phyloP scores from a whole-genome alignment of 2,888 invertebrate genomes.

The Pogonocherus hispidulus region DNA sequence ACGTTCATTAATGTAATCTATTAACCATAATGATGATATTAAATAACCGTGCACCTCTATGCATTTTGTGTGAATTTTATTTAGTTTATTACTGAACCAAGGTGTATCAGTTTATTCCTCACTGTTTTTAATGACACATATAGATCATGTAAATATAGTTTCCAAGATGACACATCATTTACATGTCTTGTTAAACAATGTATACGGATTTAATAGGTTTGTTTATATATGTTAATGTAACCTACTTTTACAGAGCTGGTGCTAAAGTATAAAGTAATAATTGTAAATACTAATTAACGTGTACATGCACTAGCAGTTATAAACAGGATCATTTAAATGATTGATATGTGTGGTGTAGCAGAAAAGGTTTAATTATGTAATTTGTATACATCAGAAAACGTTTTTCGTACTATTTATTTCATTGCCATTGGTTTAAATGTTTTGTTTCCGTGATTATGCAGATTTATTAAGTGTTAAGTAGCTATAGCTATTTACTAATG shows the following conservation, averaged over 20 bases:
- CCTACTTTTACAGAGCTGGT: constrained; percentile 34
- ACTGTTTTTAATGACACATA: not conserved
- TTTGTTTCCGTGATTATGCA: not conserved
- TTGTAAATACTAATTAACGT: not conserved
- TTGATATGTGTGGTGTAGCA: not conserved
- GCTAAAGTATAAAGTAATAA: not conserved
- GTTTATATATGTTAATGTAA: constrained; percentile 39
- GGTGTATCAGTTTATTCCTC: no score
- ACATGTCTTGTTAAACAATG: constrained; percentile 16
- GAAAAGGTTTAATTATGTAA: not conserved
- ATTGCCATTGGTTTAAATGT: not conserved
- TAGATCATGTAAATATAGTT: not conserved
- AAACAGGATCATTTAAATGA: constrained; percentile 1
- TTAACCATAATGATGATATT: no score
- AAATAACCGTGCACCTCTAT: no score
- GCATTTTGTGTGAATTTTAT: no score
- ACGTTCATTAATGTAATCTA: no score
- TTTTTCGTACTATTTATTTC: not conserved
- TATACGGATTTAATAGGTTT: constrained; percentile 38
- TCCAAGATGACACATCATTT: not conserved
- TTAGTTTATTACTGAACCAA: no score
- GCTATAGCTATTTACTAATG: no score
- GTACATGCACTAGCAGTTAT: constrained; percentile 1
- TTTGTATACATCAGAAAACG: not conserved
- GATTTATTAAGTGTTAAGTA: no score